Evolutionary conservation across 2,888 invertebrate genomes (phyloP).

Genomic region (Orthonevra nobilis): DNA sequence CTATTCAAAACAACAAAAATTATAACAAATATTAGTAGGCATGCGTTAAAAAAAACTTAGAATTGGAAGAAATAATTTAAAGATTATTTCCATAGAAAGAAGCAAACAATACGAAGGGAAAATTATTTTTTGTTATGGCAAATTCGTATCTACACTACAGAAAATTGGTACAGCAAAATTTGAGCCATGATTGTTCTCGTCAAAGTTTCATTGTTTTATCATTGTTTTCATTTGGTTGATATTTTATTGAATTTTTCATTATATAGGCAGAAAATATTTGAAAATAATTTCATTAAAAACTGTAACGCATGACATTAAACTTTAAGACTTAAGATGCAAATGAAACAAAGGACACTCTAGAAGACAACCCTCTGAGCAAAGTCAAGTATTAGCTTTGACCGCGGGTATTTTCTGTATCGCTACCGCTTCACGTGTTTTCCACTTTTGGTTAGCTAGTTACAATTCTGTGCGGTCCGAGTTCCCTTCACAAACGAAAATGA

Average conservation of each 20-base stretch:
- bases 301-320: no score
- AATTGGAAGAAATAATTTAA: constrained; percentile 32
- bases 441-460: no score
- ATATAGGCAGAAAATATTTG: no score
- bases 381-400: no score
- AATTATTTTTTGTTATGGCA: constrained; percentile 57
- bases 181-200: constrained; percentile 70
- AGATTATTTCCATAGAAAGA: constrained; percentile 5
- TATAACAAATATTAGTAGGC: not conserved
- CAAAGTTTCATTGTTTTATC: constrained; percentile 33
- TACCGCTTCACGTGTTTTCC: no score
- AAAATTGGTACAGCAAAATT: constrained; percentile 70
- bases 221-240: no score
- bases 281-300: no score
- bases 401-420: no score
- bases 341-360: not conserved
- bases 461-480: no score
- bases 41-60: constrained; percentile 1
- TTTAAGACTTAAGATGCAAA: no score
- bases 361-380: no score
- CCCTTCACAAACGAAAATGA: no score
- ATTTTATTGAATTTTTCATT: constrained; percentile 24
- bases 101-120: constrained; percentile 50
- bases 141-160: constrained; percentile 68
- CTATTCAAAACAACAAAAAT: constrained; percentile 18